phyloP scores from a whole-genome alignment of 2,888 invertebrate species.

The Gandaritis pyraliata region DNA sequence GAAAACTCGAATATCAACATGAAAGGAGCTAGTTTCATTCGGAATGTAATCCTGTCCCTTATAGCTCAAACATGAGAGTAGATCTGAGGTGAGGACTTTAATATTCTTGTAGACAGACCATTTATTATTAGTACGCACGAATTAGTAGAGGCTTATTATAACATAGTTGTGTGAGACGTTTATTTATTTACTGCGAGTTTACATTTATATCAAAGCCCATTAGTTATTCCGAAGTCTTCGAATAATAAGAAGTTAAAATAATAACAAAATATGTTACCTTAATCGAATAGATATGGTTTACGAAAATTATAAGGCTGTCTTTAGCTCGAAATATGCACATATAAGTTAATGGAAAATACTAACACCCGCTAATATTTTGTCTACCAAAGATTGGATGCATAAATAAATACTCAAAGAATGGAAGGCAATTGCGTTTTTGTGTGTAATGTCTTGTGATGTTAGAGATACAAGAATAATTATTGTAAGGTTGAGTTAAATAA shows the following conservation, averaged over 20 bases:
- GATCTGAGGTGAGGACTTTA: conserved; percentile 73
- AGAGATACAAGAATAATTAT: not conserved
- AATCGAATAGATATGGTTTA: conserved; percentile 31
- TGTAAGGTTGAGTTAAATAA: not conserved
- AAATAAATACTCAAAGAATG: conserved; percentile 37
- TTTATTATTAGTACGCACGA: conserved; percentile 40
- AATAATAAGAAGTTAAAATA: conserved; percentile 31
- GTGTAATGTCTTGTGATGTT: conserved; percentile 1
- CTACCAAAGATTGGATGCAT: conserved; percentile 44
- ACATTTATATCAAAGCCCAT: conserved; percentile 26
- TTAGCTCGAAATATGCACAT: conserved; percentile 32
- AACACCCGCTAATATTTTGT: conserved; percentile 29
- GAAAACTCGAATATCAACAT: conserved; percentile 83
- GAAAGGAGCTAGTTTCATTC: conserved; percentile 56
- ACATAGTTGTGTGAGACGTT: conserved; percentile 36
- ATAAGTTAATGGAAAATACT: conserved; percentile 17
- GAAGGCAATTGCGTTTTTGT: conserved; percentile 21
- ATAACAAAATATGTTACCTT: conserved; percentile 32
- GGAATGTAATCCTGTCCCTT: conserved; percentile 54
- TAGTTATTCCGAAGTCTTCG: conserved; percentile 35
- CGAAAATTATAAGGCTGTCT: conserved; percentile 31
- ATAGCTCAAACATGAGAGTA: conserved; percentile 61
- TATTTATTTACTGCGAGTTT: conserved; percentile 44
- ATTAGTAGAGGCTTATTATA: conserved; percentile 45
- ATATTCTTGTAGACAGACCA: conserved; percentile 53